phyloP scores from a whole-genome alignment of 1,140 invertebrate genomes.

The Pseudobourletiella spinata region DNA sequence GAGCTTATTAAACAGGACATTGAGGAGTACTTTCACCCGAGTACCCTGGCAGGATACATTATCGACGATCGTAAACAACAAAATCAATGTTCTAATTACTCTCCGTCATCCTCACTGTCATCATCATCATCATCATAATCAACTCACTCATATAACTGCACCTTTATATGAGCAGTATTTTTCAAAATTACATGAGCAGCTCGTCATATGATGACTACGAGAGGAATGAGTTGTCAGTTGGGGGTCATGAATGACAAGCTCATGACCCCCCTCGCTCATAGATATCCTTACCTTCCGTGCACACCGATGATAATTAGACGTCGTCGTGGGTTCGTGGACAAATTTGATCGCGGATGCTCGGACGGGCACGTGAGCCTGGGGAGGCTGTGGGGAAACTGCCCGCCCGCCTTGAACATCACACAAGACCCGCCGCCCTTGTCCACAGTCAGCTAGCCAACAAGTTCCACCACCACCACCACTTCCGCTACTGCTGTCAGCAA shows the following conservation, averaged over 20 bases:
- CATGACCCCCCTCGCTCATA: not conserved
- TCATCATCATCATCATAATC: too few species aligned
- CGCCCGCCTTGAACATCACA: slow-evolving; percentile 35
- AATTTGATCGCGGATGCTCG: slow-evolving; percentile 37
- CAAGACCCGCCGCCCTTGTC: slow-evolving; percentile 27
- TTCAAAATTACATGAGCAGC: too few species aligned
- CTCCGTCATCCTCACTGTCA: too few species aligned
- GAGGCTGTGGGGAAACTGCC: slow-evolving; percentile 35
- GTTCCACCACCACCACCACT: slow-evolving; percentile 35
- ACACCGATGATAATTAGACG: slow-evolving; percentile 35
- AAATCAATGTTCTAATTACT: too few species aligned
- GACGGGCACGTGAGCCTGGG: slow-evolving; percentile 38
- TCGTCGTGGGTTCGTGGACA: slow-evolving; percentile 32
- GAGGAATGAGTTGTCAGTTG: too few species aligned
- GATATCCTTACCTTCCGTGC: slow-evolving; percentile 32
- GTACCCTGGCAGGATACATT: too few species aligned
- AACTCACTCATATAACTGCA: too few species aligned
- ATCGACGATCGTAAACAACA: not conserved
- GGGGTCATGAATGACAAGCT: not conserved
- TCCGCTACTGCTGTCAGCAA: slow-evolving; percentile 38
- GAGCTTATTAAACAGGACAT: too few species aligned
- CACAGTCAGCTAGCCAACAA: slow-evolving; percentile 37
- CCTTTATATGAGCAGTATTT: too few species aligned
- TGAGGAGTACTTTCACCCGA: too few species aligned
- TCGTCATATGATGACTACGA: too few species aligned